A percentile compares a stretch with the other conserved stretches of the same genome.
Evolutionary conservation across 2,113 vertebrate genomes (phyloP).

Genomic region (Istiophorus platypterus): DNA sequence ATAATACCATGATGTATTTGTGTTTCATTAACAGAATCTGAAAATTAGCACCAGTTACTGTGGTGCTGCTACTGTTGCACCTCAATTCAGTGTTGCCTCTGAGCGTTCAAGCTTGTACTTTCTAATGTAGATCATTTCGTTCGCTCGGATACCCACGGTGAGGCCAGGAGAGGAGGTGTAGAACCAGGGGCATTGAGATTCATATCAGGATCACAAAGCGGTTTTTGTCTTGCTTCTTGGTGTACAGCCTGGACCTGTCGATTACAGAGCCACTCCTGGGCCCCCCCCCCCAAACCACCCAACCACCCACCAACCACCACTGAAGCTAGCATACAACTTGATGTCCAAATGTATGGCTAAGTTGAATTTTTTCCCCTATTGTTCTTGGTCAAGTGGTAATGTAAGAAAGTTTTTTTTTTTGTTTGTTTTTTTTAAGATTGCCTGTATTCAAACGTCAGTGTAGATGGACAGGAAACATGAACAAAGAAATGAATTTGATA

Average conservation of each 20-base stretch:
- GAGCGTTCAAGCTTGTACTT: slow-evolving; percentile 28
- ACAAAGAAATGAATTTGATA: no score
- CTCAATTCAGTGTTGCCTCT: slow-evolving; percentile 16
- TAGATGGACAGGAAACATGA: not conserved
- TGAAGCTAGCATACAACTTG: slow-evolving; percentile 23
- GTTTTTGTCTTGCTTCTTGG: slow-evolving; percentile 72
- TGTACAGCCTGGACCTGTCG: slow-evolving; percentile 60
- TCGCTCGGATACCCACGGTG: slow-evolving; percentile 45
- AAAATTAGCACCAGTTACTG: not conserved
- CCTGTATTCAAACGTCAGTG: not conserved
- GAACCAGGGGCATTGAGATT: slow-evolving; percentile 71
- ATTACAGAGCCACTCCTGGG: slow-evolving; percentile 45
- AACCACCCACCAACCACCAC: not conserved
- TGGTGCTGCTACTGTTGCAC: not conserved
- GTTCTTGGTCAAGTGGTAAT: not conserved
- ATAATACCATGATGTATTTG: not conserved
- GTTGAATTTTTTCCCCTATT: not conserved
- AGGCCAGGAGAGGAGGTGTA: slow-evolving; percentile 57
- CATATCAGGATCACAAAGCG: slow-evolving; percentile 74
- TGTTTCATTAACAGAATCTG: slow-evolving; percentile 16
- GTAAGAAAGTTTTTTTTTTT: not conserved
- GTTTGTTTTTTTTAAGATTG: not conserved
- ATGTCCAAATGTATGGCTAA: not conserved
- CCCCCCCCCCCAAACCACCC: slow-evolving; percentile 11
- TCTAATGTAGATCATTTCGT: slow-evolving; percentile 63